These are phyloP conservation scores for Apocheima hispidaria DNA, from an alignment of 2,888 invertebrate species.

Conservation along the genomic window DNA sequence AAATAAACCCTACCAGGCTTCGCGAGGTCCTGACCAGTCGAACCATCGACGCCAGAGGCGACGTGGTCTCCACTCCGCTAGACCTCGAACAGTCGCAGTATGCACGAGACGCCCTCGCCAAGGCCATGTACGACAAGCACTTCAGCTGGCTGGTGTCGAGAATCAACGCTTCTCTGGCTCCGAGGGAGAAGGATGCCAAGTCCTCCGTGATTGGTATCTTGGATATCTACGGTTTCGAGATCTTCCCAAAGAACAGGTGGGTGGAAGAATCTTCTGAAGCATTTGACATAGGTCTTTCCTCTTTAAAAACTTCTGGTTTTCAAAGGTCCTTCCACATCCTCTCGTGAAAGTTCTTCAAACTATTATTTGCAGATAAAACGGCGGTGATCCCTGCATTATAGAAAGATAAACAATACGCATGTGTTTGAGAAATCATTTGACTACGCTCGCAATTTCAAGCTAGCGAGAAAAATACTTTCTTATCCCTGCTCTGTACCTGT, in stretches of 20 bases:
- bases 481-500: too few relatives aligned
- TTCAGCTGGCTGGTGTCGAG: conserved; percentile 96
- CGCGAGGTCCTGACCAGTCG: conserved; percentile 92
- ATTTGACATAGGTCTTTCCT: too few relatives aligned
- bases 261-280: conserved; percentile 30
- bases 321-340: too few relatives aligned
- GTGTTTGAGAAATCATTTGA: too few relatives aligned
- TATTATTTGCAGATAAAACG: too few relatives aligned
- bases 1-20: conserved; percentile 88
- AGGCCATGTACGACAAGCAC: conserved; percentile 95
- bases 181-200: conserved; percentile 82
- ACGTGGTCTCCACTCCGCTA: conserved; percentile 93
- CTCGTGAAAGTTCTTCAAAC: too few relatives aligned
- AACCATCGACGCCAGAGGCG: conserved; percentile 94
- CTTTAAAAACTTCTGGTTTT: too few relatives aligned
- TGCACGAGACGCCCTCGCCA: conserved; percentile 95
- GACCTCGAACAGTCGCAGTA: conserved; percentile 93
- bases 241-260: conserved; percentile 95
- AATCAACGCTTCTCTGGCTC: conserved; percentile 91
- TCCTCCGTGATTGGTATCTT: conserved; percentile 94
- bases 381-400: too few relatives aligned
- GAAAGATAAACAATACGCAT: too few relatives aligned
- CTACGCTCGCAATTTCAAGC: too few relatives aligned
- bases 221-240: conserved; percentile 98
- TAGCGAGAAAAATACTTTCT: too few relatives aligned